Base-by-base conservation (phyloP, 1,140 invertebrate genomes). In the Drosophila nebulosa region DNA sequence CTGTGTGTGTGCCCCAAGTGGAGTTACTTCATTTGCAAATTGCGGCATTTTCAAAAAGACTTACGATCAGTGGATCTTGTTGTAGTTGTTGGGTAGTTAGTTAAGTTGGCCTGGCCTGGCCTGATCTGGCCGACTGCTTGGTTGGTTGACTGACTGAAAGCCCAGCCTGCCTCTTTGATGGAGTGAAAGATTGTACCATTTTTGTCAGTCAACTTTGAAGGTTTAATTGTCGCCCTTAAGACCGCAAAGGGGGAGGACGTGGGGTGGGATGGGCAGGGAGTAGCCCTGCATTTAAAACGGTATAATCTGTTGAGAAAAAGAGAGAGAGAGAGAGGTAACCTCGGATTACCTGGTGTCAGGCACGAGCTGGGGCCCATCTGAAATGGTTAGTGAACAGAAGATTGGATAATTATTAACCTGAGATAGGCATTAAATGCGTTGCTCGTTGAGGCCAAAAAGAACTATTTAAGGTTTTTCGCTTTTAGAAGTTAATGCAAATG, bases 21-120 rank as follows among this genome's bases (percentile, higher is more conserved):
- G 16, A 46, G 39, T 76, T 67, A 71, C 66, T 75, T 86, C 76
- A 86, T 85, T 86, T 86, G 76, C 80, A 86, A 86, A 86, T 84
- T 86, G 81, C 80, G 80, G 80, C 69, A 50, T 57, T 66, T 70
- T 85, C 74, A 86, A 85, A 84, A 62, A 60, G 42, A 27, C 18
- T 35, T 59, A 32, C 16, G 32, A 59, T 7, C 18, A 16, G 57
- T 22, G 32, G 52, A 24, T 52, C 32, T 21, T 26, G 27, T 46
- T 39, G 46, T n/a, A 7, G n/a, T 35, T 58, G 1, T 21, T 66
- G 21, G 39, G 18, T 46, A n/a, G 39, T 46, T 21, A 22, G 27
- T 10, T 21, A 18, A 12, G 9, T 12, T 32, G 30, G 30, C 27
- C 27, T 2, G 27, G 24, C 24, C 24, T 24, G 24, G 24, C n/a